phyloP scores from a whole-genome alignment of 2,797 vertebrate genomes.

The Crocidura indochinensis region DNA sequence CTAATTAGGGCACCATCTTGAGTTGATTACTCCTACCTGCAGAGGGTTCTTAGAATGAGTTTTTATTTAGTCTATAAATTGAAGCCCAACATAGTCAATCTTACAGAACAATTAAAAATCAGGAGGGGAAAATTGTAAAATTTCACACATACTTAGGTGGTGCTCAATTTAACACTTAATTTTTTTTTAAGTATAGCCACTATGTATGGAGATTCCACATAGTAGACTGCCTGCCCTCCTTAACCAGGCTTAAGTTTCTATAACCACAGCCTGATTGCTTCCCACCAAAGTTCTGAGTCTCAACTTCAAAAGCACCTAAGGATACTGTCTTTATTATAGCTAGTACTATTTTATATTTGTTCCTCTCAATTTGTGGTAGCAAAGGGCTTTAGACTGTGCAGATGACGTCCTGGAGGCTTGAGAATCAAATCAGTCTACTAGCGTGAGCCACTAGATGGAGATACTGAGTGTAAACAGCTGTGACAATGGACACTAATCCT shows the following conservation, averaged over 20 bases:
- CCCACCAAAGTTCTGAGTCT: not conserved
- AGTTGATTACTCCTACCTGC: constrained; percentile 76
- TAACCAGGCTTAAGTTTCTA: constrained; percentile 39
- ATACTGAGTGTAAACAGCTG: not conserved
- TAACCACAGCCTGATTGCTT: not conserved
- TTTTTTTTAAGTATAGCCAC: constrained; percentile 62
- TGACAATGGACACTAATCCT: not conserved
- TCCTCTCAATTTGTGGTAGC: not conserved
- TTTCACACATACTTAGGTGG: constrained; percentile 59
- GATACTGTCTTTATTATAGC: not conserved
- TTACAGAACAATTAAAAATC: constrained; percentile 82
- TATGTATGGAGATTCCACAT: constrained; percentile 45
- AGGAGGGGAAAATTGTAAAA: constrained; percentile 82
- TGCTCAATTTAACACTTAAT: constrained; percentile 75
- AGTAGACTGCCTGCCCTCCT: not conserved
- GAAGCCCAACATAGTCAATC: constrained; percentile 64
- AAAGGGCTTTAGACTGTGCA: constrained; percentile 25
- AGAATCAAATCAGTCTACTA: not conserved
- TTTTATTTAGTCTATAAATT: constrained; percentile 70
- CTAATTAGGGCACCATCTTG: constrained; percentile 77
- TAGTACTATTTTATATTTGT: not conserved
- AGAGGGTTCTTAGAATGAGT: constrained; percentile 28
- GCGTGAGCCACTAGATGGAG: not conserved
- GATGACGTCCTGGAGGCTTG: not conserved
- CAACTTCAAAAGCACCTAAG: not conserved